A percentile compares a stretch with the other conserved stretches of the same genome.
Conservation (phyloP, 2,113 vertebrate species). For the Neotoma lepida region DNA sequence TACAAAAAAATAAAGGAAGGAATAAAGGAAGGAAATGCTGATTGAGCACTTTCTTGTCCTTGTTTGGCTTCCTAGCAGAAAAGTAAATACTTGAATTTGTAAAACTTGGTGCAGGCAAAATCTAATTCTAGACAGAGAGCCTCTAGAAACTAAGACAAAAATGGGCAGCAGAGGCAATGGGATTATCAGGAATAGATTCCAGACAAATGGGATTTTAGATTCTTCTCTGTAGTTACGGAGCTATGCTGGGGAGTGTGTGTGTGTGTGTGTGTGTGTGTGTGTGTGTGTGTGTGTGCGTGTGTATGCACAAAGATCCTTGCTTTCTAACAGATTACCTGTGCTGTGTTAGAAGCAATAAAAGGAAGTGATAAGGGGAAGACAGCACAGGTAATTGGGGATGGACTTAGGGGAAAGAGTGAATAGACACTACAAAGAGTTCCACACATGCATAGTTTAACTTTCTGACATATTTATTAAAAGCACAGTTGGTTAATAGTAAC, state of each 20-base stretch:
- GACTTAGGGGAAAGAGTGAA: neutral
- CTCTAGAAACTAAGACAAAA: neutral
- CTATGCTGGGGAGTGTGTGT: neutral
- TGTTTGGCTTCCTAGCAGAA: neutral
- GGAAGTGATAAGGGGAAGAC: neutral
- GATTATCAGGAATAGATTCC: neutral
- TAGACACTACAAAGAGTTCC: neutral
- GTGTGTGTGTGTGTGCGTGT: neutral
- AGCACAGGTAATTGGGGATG: neutral
- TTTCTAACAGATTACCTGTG: neutral
- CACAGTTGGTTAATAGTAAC: neutral
- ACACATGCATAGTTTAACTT: neutral
- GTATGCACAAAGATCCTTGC: neutral
- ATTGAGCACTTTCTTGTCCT: neutral
- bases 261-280: neutral
- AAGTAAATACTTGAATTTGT: neutral
- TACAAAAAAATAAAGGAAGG: neutral
- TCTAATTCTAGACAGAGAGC: neutral
- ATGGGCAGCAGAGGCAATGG: neutral
- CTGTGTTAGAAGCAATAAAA: neutral
- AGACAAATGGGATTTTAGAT: neutral
- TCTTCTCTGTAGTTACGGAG: neutral
- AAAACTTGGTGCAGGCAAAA: neutral
- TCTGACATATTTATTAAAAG: neutral
- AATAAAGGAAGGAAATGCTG: neutral